Evolutionary conservation across 2,888 invertebrate genomes (phyloP), one percentile per base, ranked within the genome.

Genomic region (Hecatera dysodea): DNA sequence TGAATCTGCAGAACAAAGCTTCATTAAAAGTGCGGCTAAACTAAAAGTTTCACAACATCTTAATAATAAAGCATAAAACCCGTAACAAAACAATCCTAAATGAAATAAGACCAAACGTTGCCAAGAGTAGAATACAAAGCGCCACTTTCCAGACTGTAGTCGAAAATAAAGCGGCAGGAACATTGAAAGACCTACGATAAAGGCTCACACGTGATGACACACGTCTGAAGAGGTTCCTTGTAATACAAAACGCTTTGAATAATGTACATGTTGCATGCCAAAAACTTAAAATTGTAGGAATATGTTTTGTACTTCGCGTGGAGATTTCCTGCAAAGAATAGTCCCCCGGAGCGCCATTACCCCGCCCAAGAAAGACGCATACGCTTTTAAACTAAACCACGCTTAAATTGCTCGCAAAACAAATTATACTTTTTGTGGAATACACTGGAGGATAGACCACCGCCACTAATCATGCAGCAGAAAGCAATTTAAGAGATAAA

Each of bases 371-470:
- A 82, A 85, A 87, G 89, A 90, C 90, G 89, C 90, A 89, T 87
- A 88, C 87, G 91, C 92, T 92, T 92, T 93, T 92, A 93, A 91
- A 92, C 91, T 90, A 89, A 92, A 92, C 90, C 90, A 88, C 86
- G 85, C 87, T 88, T 90, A 91, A 91, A 92, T 89, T 89, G 87
- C 89, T 87, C 86, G 71, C 83, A 83, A 82, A 88, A 89, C 79
- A 88, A 88, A 89, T 89, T 88, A 89, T 82, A 85, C 74, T 85
- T 86, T 84, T 86, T 82, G 77, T 81, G 73, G 80, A 78, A 82
- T 77, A 81, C 75, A 67, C 75, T 70, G 33, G 62, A 70, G 81
- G 64, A 68, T 74, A 75, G 60, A 57, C 70, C 61, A 69, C 59
- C 59, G 46, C 68, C 66, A 80, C 66, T 72, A 71, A 82, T 82